Evolutionary conservation across 1,140 invertebrate genomes (phyloP), one percentile per base, ranked within the genome.

Genomic region (Scaptomyza graminum): DNA sequence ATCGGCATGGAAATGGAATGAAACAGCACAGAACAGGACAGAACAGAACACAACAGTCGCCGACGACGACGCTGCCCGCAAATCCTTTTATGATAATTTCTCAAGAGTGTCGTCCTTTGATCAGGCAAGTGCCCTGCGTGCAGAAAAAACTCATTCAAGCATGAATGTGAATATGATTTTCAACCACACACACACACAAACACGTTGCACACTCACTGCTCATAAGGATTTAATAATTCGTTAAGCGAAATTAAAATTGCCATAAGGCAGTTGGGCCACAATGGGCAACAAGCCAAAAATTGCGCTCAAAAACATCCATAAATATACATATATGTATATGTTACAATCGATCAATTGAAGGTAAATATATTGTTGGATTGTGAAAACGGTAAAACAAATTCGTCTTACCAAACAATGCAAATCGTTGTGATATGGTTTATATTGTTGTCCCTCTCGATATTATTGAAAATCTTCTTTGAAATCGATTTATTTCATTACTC

Each of bases 81-180:
- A 85, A 82, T 85, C 81, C 87, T 90, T 90, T 90, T 90, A 90
- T 90, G 85, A 90, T 90, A 90, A 90, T 90, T 90, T 90, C 85
- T 90, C 85, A 90, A 87, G 85, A 90, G 85, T 90, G 85, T 90
- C 85, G 85, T 90, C 85, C 87, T 90, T 90, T 90, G 85, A 90
- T 90, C 85, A 90, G 79, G 87, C 78, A 82, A 82, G 81, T 90
- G 85, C 82, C 80, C 73, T 73, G 72, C 75, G 63, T 57, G 52
- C 69, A 77, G 65, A 83, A 84, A 84, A 84, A 88, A 89, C 73
- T 64, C 85, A 90, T 90, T 90, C 87, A 90, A 82, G 85, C 85
- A 90, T 90, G 87, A 90, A 90, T 87, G 75, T 83, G 83, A 88
- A 85, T 85, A 81, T 77, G 79, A 81, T 81, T 81, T 74, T 59